phyloP scores from a whole-genome alignment of 2,113 vertebrate genomes.

The Psilopogon haemacephalus region DNA sequence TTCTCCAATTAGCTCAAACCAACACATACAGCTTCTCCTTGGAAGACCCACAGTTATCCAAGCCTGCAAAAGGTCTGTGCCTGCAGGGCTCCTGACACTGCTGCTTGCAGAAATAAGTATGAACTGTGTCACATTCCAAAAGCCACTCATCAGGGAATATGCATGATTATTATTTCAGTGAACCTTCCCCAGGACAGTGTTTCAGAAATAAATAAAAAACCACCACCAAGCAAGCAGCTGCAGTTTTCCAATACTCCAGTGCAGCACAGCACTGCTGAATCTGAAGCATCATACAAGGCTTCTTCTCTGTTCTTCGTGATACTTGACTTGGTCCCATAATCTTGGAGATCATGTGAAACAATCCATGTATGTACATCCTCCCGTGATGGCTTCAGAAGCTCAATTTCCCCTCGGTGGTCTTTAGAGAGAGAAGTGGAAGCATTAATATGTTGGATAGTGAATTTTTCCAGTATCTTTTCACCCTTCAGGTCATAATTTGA shows the following conservation, averaged over 20 bases:
- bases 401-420: neutral
- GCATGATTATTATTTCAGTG: neutral
- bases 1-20: no score
- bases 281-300: neutral
- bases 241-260: neutral
- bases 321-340: neutral
- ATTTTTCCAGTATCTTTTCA: neutral
- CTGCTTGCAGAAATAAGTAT: neutral
- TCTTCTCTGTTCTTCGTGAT: neutral
- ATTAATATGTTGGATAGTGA: neutral
- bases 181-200: neutral
- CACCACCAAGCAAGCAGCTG: neutral
- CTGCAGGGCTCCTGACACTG: rapidly evolving
- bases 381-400: neutral
- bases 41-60: neutral
- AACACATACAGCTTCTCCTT: neutral
- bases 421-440: neutral
- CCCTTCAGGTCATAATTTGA: neutral
- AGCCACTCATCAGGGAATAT: neutral
- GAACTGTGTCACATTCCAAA: neutral
- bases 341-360: neutral
- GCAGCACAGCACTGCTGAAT: neutral
- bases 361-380: neutral
- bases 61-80: neutral
- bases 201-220: neutral